Evolutionary conservation across 1,140 invertebrate genomes (phyloP).

Genomic region (Drosophila eugracilis): DNA sequence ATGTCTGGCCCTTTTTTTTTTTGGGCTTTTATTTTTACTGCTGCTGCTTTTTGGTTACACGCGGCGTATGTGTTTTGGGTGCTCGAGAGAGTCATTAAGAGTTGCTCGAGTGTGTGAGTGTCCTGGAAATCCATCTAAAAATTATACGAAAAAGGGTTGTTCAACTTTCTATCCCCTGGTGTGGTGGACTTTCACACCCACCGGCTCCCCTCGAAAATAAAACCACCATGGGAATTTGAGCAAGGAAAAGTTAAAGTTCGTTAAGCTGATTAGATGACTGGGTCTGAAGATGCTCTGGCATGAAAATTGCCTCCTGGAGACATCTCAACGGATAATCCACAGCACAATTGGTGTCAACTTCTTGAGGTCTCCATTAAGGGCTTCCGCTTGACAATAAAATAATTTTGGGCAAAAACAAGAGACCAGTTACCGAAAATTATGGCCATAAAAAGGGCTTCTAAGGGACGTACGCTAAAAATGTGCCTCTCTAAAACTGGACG

Average conservation of each 20-base stretch:
- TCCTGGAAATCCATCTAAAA: slow-evolving; percentile 38
- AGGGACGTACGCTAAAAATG: too few species aligned
- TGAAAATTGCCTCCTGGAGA: slow-evolving; percentile 38
- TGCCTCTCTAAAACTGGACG: too few species aligned
- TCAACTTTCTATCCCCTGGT: slow-evolving; percentile 52
- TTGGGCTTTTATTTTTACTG: slow-evolving; percentile 39
- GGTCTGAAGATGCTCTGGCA: slow-evolving; percentile 25
- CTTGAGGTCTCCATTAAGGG: slow-evolving; percentile 45
- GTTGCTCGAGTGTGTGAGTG: slow-evolving; percentile 59
- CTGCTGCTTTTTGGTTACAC: slow-evolving; percentile 23
- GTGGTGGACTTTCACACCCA: slow-evolving; percentile 5
- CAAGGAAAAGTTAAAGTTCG: slow-evolving; percentile 55
- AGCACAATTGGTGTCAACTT: slow-evolving; percentile 43
- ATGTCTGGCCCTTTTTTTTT: slow-evolving; percentile 33
- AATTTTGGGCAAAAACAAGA: too few species aligned
- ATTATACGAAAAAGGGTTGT: slow-evolving; percentile 67
- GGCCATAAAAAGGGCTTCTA: too few species aligned
- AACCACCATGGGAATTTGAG: slow-evolving; percentile 27
- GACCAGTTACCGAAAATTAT: too few species aligned
- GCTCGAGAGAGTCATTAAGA: slow-evolving; percentile 77
- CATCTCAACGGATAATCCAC: slow-evolving; percentile 13
- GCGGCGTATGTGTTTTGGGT: slow-evolving; percentile 62
- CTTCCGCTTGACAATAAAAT: slow-evolving; percentile 2
- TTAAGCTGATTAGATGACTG: slow-evolving; percentile 70
- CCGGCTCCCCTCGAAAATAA: slow-evolving; percentile 16